Percentiles rank a stretch among this genome's conserved stretches.
Evolutionary conservation across 1,140 invertebrate genomes (phyloP).

Genomic region (Achroia grisella): DNA sequence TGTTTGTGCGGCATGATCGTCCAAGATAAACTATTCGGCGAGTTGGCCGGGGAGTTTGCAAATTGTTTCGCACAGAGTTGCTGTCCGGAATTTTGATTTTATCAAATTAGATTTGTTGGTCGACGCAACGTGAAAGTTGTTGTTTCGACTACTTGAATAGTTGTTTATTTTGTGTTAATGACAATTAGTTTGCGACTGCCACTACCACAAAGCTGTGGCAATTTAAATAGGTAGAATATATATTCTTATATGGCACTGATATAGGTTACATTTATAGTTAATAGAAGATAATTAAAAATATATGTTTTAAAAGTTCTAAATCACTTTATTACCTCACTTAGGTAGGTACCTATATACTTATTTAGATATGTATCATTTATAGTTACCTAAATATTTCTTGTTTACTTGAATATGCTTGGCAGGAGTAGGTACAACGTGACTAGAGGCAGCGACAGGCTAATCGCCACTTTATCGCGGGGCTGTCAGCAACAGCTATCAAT

Average conservation of each 20-base stretch:
- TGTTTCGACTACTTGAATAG: background rate
- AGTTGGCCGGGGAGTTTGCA: constrained; percentile 39
- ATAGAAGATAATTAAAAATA: too few relatives aligned
- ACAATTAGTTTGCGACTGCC: too few relatives aligned
- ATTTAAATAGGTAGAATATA: too few relatives aligned
- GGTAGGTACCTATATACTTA: too few relatives aligned
- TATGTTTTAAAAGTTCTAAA: too few relatives aligned
- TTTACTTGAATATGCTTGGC: too few relatives aligned
- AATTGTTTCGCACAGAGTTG: constrained; percentile 43
- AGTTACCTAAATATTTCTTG: too few relatives aligned
- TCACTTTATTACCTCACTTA: too few relatives aligned
- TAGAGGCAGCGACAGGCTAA: constrained; percentile 46
- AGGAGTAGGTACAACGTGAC: constrained; percentile 3
- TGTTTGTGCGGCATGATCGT: constrained; percentile 33
- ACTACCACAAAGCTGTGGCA: too few relatives aligned
- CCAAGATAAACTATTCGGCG: constrained; percentile 57
- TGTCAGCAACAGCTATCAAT: constrained; percentile 39
- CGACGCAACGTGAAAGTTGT: constrained; percentile 4
- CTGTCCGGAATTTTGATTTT: constrained; percentile 40
- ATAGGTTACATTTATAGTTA: too few relatives aligned
- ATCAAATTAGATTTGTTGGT: constrained; percentile 29
- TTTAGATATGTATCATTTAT: too few relatives aligned
- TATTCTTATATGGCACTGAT: too few relatives aligned
- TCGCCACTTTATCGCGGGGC: constrained; percentile 45
- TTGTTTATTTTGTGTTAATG: background rate